Conservation (phyloP, 1,140 invertebrate genomes). For the Drosophila teissieri region DNA sequence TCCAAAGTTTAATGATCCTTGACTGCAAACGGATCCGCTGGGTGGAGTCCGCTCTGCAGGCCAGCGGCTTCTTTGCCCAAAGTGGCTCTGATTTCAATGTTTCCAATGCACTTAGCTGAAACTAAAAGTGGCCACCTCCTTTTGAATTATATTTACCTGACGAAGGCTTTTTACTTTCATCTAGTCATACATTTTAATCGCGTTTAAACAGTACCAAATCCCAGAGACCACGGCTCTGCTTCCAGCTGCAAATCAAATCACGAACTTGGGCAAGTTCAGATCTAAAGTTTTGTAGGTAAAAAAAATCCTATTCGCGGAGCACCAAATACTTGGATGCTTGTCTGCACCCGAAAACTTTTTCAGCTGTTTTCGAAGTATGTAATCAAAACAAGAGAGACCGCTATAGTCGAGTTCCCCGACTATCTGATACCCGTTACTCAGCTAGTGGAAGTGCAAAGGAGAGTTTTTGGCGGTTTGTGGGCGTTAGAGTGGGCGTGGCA, state of each 20-base stretch:
- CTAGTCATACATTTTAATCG: conserved; percentile 11
- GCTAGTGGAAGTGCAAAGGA: too few relatives aligned
- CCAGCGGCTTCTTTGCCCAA: conserved; percentile 37
- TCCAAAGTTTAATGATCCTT: conserved; percentile 77
- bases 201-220: conserved; percentile 11
- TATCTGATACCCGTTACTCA: too few relatives aligned
- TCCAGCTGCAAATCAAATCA: conserved; percentile 24
- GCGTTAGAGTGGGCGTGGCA: too few relatives aligned
- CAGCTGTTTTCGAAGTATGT: background rate
- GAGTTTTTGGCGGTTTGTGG: too few relatives aligned
- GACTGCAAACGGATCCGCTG: conserved; percentile 73
- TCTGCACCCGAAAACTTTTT: conserved; percentile 20
- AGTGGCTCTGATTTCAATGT: conserved; percentile 46
- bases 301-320: conserved; percentile 7
- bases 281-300: conserved; percentile 13
- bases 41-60: conserved; percentile 35
- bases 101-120: conserved; percentile 24
- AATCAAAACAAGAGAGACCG: too few relatives aligned
- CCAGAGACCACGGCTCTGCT: conserved; percentile 2
- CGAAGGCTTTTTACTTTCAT: conserved; percentile 26
- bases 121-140: conserved; percentile 17
- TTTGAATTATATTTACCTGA: conserved; percentile 9
- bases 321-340: conserved; percentile 17
- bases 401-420: too few relatives aligned
- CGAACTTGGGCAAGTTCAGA: conserved; percentile 27